Percentiles rank a stretch among this genome's conserved stretches.
Evolutionary conservation across 2,797 vertebrate genomes (phyloP).

Genomic region (Pogoniulus pusillus): DNA sequence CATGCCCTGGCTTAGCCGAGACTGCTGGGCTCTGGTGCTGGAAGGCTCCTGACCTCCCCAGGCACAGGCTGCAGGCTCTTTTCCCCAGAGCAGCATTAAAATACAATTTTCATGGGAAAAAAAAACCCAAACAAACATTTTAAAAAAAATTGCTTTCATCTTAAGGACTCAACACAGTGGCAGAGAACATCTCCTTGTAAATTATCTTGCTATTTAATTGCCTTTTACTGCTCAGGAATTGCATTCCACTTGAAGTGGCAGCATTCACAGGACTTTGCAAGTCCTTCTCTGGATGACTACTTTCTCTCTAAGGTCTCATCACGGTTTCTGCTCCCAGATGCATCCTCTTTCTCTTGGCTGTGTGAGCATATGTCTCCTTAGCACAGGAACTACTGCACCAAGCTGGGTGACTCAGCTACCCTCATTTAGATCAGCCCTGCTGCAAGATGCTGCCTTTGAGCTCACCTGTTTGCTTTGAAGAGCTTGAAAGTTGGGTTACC

Average conservation of each 20-base stretch:
- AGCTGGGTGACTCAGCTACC: rapidly evolving
- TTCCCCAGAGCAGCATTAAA: background rate
- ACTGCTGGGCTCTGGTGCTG: background rate
- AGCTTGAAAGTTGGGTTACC: no score
- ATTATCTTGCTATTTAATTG: background rate
- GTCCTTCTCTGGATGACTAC: background rate
- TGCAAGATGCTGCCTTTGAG: rapidly evolving
- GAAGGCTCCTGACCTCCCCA: background rate
- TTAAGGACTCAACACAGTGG: background rate
- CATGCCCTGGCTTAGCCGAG: background rate
- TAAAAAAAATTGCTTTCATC: background rate
- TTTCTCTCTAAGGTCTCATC: background rate
- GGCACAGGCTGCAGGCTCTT: background rate
- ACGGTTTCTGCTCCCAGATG: background rate
- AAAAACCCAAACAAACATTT: no score
- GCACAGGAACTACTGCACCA: background rate
- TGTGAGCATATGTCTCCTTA: rapidly evolving
- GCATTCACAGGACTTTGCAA: background rate
- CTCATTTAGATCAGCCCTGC: rapidly evolving
- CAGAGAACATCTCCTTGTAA: background rate
- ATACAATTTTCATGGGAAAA: background rate
- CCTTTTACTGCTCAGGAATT: background rate
- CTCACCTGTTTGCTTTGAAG: background rate
- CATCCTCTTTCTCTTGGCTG: background rate
- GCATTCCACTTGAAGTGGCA: background rate